Evolutionary conservation across 1,140 invertebrate genomes (phyloP), one percentile per base, ranked within the genome.

Genomic region (Zaprionus camerounensis): DNA sequence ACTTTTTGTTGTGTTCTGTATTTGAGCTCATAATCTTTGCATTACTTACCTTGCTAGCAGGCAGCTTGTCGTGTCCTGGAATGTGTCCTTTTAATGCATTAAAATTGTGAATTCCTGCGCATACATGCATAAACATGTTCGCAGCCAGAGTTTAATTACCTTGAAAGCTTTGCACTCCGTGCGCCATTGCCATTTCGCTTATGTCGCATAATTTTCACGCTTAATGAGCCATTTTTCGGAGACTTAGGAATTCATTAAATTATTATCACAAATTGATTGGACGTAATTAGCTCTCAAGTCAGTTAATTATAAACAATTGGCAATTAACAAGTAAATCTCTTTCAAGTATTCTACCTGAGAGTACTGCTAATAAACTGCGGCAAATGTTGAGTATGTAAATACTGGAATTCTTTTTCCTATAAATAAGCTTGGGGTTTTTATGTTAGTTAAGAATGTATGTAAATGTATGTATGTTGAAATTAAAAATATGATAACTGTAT

Each of bases 11-110:
- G 38, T 41, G 5, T 41, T 46, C 53, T 41, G 59, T 67, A 56
- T 78, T 76, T 78, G 69, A 56, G 68, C 81, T 78, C 73, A 83
- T 87, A 83, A 88, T 81, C 80, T 87, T 83, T 78, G 67, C 84
- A 80, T 88, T 80, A 83, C 73, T 76, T 86, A 63, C 74, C 65
- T 46, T 7, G 41, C 41, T 9, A 7, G 41, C 31, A 34, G 31
- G 9, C 31, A 34, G 38, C 38, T 41, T 41, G 13, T 17, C n/a
- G 41, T 46, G 6, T 49, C 24, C 53, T 61, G 59, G 51, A 51
- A 28, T 71, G 55, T 71, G 69, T 69, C 68, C 77, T 76, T 78
- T 69, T 79, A 81, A 79, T 78, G 84, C 84, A 87, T 87, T 87
- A 80, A 87, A 85, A 77, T 80, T 80, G 62, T 76, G 62, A 79